Percentiles rank a stretch among this genome's conserved stretches.
Evolutionary conservation across 2,888 invertebrate species (phyloP).

Genomic region (Trissolcus brochymenae): DNA sequence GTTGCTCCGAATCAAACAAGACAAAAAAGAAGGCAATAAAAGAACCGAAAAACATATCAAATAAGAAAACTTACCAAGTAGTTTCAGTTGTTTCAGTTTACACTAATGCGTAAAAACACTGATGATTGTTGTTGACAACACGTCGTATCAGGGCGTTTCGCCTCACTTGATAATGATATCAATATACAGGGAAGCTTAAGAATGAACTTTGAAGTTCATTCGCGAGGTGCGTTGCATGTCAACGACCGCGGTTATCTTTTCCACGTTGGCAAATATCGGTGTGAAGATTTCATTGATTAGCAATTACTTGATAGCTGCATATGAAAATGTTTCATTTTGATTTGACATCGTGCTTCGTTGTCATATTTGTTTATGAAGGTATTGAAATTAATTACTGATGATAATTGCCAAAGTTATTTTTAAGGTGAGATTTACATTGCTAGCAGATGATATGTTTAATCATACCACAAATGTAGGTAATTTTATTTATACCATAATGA

Average conservation of each 20-base stretch:
- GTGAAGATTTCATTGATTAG: conserved; percentile 12
- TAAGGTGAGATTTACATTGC: too few relatives aligned
- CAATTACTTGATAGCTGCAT: too few relatives aligned
- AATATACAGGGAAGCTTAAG: conserved; percentile 18
- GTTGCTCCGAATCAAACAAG: too few relatives aligned
- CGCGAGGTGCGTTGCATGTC: conserved; percentile 27
- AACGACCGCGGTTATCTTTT: conserved; percentile 22
- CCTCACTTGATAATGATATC: conserved; percentile 34
- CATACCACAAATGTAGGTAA: too few relatives aligned
- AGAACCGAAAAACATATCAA: not conserved
- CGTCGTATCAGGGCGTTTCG: conserved; percentile 19
- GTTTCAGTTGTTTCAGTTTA: not conserved
- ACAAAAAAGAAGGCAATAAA: too few relatives aligned
- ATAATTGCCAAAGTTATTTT: too few relatives aligned
- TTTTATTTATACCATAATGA: too few relatives aligned
- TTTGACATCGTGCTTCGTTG: not conserved
- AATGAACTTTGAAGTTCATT: conserved; percentile 20
- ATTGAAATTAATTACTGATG: too few relatives aligned
- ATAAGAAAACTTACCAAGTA: conserved; percentile 10
- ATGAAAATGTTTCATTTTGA: too few relatives aligned
- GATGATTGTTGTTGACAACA: conserved; percentile 15
- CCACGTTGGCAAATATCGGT: conserved; percentile 27
- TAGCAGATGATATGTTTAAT: too few relatives aligned
- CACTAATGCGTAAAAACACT: conserved; percentile 3
- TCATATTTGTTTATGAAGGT: not conserved